These are phyloP conservation scores for Acrossocheilus wenchowensis DNA, from an alignment of 2,797 vertebrate species.

Conservation along the genomic window DNA sequence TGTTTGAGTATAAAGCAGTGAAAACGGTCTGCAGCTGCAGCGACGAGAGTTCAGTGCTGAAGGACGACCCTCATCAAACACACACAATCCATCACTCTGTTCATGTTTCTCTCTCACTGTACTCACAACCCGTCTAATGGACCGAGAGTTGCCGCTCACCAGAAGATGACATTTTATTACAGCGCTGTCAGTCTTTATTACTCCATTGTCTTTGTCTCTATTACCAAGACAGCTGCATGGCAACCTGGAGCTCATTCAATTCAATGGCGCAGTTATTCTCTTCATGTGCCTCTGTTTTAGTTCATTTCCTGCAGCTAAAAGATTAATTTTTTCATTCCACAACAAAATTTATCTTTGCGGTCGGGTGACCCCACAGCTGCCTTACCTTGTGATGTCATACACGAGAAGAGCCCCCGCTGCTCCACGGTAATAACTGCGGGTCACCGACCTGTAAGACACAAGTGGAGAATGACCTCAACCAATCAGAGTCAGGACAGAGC, in stretches of 20 bases:
- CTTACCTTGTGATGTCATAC: constrained; percentile 93
- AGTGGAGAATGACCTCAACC: not conserved
- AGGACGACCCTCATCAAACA: constrained; percentile 19
- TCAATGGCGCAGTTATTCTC: constrained; percentile 17
- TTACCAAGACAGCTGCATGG: constrained; percentile 53
- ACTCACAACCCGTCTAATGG: constrained; percentile 58
- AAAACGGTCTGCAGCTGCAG: constrained; percentile 64
- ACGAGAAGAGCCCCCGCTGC: constrained; percentile 91
- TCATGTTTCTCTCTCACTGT: constrained; percentile 6
- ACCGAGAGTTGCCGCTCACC: constrained; percentile 52
- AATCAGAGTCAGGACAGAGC: not conserved
- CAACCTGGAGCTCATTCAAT: constrained; percentile 57
- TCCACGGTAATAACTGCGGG: constrained; percentile 92
- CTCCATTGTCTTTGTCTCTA: constrained; percentile 54
- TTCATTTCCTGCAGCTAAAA: not conserved
- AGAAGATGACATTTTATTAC: constrained; percentile 63
- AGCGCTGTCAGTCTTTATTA: constrained; percentile 63
- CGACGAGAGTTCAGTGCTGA: constrained; percentile 47
- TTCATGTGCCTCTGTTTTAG: not conserved
- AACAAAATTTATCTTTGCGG: not conserved
- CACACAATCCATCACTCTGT: constrained; percentile 31
- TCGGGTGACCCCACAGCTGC: not conserved
- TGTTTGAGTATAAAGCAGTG: not conserved
- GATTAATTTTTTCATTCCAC: not conserved
- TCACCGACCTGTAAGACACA: constrained; percentile 83